Base-by-base conservation (phyloP, 2,888 invertebrate genomes). In the Plagiodera versicolora region DNA sequence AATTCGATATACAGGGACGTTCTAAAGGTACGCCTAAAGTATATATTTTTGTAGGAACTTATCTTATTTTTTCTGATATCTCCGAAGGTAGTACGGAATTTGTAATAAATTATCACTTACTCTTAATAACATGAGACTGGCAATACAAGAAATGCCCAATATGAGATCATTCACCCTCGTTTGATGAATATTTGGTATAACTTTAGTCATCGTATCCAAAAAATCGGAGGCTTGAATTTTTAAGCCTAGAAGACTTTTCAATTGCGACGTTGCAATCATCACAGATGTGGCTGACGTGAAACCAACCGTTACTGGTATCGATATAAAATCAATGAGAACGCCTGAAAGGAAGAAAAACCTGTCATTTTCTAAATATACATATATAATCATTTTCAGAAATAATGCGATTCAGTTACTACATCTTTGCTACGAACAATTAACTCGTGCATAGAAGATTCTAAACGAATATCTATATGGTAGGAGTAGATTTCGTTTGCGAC, bases 241-340 rank as follows among this genome's bases (percentile, higher is more conserved):
- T 17, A 94, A 75, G 0, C 93, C 94, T 28, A 94, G 78, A 17
- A 90, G 79, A 47, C 86, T 85, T 75, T 93, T 94, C 1, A 94
- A 79, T 78, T 95, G 95, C 0, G 94, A 93, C 14, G 89, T 88
- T 2, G 91, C 92, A 60, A 95, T 95, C 64, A 94, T 94, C 44
- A 95, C 89, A 32, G 95, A 94, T 0, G 94, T 94, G 0, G 94
- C 95, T 5, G 94, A 94, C 1, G 95, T 94, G 76, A 95, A 95
- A 0, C 92, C 93, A 11, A 92, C 91, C 0, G 92, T 93, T 6
- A 94, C 93, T 0, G 95, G 94, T 66, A 93, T 86, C 0, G 94
- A 94, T 75, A 95, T 94, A 74, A 95, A 93, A 77, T 94, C 94
- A 67, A 94, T 90, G 53, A 95, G 81, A 49, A 94, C 92, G 69